Base-by-base conservation (phyloP, 2,888 invertebrate genomes). In the Cataglyphis cursor region DNA sequence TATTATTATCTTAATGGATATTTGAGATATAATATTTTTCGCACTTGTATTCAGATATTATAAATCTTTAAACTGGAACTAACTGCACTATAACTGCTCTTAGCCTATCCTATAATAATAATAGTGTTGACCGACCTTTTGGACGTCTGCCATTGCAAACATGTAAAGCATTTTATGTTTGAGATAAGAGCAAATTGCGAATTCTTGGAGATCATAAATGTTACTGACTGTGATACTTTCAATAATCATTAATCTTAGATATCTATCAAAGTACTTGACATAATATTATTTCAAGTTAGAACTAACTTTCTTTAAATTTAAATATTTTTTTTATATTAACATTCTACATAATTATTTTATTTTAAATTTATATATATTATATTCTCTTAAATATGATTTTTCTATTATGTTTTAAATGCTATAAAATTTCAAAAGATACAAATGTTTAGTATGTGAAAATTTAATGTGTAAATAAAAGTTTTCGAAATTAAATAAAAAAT, bases 61-160 rank as follows among this genome's bases (percentile, higher is more conserved):
- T 44, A 70, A 21, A 6, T 78, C 57, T 78, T 44, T 44, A 57
- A 78, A 70, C 41, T 44, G 12, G 8, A 21, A 38, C n/a, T n/a
- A 76, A 57, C 68, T 31, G 8, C 24, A 12, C n/a, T 70, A 66
- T 15, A 54, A 66, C 1, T 44, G 44, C 48, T 35, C 18, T 41
- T 57, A 48, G 41, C 41, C 35, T 51, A 57, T 1, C 21, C 21
- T 59, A 31, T 24, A 57, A 38, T 78, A 78, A 78, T 78, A 78
- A 78, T 76, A 76, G 76, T 38, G 51, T 5, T 54, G 41, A 41
- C 78, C 57, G 44, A 70, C 70, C 31, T 78, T 78, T 78, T 78
- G 70, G 70, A 41, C 12, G 70, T 3, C 57, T 44, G 70, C 70
- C 78, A 70, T 78, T 31, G 31, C 41, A 68, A 57, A 15, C 18